A percentile compares a stretch with the other conserved stretches of the same genome.
phyloP scores from a whole-genome alignment of 2,113 vertebrate species.

The Octodon degus region DNA sequence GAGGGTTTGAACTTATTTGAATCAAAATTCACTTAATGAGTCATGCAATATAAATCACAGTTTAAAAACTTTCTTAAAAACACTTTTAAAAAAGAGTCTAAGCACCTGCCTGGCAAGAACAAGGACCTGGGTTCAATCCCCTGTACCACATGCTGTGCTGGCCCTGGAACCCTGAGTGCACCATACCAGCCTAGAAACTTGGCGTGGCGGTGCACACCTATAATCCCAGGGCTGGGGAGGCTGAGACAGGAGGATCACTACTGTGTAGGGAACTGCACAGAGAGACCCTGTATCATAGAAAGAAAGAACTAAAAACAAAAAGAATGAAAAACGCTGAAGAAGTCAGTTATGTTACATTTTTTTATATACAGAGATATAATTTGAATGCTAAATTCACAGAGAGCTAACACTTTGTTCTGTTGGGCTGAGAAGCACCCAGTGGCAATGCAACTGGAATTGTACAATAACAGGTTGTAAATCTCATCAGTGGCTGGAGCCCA shows the following conservation, averaged over 20 bases:
- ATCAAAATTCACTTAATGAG: not conserved
- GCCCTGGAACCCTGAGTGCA: no score
- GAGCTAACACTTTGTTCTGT: not conserved
- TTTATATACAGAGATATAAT: not conserved
- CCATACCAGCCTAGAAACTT: no score
- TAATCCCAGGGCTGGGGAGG: no score
- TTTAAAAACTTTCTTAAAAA: not conserved
- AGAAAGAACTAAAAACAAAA: no score
- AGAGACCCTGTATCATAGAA: no score
- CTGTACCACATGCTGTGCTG: no score
- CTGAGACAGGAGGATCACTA: no score
- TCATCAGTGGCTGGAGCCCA: not conserved
- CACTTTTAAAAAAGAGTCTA: not conserved
- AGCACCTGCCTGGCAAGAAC: no score
- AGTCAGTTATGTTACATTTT: not conserved
- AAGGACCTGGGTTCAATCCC: no score
- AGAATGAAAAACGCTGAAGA: not conserved
- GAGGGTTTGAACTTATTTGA: not conserved
- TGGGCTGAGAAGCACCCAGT: not conserved
- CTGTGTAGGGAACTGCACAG: no score
- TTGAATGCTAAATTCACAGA: not conserved
- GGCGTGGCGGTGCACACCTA: no score
- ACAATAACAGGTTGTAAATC: not conserved
- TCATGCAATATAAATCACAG: not conserved
- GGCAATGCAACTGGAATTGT: not conserved